Percentiles rank a stretch among this genome's conserved stretches.
Evolutionary conservation across 2,113 vertebrate species (phyloP).

Genomic region (Recurvirostra avosetta): DNA sequence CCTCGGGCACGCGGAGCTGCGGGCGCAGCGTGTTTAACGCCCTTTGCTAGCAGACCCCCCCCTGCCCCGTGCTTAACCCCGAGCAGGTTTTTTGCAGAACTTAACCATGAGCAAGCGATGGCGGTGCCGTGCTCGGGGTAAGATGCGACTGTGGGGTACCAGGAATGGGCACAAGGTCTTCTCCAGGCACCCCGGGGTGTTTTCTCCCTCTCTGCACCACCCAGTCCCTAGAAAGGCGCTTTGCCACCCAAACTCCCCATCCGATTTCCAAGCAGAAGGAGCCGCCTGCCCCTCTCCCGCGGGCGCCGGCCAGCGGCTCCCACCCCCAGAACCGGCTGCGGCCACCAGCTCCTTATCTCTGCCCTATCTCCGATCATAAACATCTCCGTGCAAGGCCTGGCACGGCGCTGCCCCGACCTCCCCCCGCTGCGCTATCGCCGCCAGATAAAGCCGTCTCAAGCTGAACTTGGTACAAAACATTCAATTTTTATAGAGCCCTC

Average conservation of each 20-base stretch:
- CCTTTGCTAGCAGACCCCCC: not conserved
- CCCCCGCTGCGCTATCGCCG: not conserved
- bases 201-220: not conserved
- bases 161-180: not conserved
- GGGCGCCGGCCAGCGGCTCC: not conserved
- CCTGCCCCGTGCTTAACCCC: not conserved
- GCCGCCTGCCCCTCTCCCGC: not conserved
- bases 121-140: fast-evolving
- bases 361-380: not conserved
- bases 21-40: not conserved
- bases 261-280: not conserved
- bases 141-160: not conserved
- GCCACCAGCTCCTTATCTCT: not conserved
- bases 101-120: not conserved
- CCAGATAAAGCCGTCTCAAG: not conserved
- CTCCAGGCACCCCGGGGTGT: not conserved
- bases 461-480: not conserved
- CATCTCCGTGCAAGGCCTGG: not conserved
- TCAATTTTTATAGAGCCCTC: not conserved
- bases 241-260: not conserved
- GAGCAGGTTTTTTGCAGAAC: not conserved
- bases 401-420: fast-evolving
- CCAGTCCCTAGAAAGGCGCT: fast-evolving
- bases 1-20: fast-evolving
- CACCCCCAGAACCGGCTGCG: not conserved